A percentile compares a stretch with the other conserved stretches of the same genome.
phyloP scores from a whole-genome alignment of 2,888 invertebrate species.

The Smittia sp. region DNA sequence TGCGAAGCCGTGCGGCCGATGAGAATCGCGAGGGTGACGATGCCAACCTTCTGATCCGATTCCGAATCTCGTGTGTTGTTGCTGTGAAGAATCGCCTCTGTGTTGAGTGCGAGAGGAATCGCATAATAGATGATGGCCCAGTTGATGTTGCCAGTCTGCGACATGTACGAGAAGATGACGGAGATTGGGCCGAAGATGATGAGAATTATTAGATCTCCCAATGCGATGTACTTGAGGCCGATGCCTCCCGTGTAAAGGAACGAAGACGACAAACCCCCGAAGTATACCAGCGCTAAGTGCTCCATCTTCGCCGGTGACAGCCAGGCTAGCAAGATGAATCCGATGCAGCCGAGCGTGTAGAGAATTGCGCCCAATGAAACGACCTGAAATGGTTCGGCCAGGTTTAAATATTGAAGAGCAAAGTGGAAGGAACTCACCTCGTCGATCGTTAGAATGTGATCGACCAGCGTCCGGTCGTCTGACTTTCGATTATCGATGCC shows the following conservation, averaged over 20 bases:
- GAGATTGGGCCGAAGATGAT: slow-evolving; percentile 93
- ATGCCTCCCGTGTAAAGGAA: slow-evolving; percentile 97
- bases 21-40: slow-evolving; percentile 91
- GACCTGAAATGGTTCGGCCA: slow-evolving; percentile 57
- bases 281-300: slow-evolving; percentile 89
- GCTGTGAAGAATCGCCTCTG: slow-evolving; percentile 92
- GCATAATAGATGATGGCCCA: slow-evolving; percentile 91
- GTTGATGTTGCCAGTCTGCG: slow-evolving; percentile 88
- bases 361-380: slow-evolving; percentile 85
- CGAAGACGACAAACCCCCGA: slow-evolving; percentile 91
- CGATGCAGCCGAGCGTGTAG: slow-evolving; percentile 81
- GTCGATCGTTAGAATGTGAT: slow-evolving; percentile 79
- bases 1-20: slow-evolving; percentile 90
- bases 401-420: background rate
- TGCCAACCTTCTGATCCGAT: slow-evolving; percentile 82
- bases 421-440: slow-evolving; percentile 51
- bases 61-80: slow-evolving; percentile 93
- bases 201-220: slow-evolving; percentile 88
- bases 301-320: slow-evolving; percentile 92
- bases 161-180: slow-evolving; percentile 88
- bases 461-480: slow-evolving; percentile 92
- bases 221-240: slow-evolving; percentile 91
- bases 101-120: slow-evolving; percentile 87
- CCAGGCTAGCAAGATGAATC: slow-evolving; percentile 71
- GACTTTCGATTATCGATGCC: slow-evolving; percentile 91